These are phyloP conservation scores for Incurvaria masculella DNA, from an alignment of 2,888 invertebrate species.

Conservation along the genomic window DNA sequence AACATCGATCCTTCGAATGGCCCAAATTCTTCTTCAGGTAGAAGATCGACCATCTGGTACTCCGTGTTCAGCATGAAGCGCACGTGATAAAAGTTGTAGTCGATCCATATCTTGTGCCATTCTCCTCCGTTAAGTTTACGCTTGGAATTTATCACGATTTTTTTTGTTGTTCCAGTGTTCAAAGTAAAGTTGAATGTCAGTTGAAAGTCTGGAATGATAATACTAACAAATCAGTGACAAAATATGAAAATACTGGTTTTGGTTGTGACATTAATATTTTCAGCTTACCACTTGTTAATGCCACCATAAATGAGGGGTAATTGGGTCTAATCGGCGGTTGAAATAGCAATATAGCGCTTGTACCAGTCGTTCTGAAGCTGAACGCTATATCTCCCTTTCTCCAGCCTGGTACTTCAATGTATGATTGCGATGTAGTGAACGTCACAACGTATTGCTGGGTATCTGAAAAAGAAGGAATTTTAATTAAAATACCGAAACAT, in stretches of 20 bases:
- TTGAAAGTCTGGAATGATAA: conserved; percentile 63
- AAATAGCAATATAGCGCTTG: conserved; percentile 83
- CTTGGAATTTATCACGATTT: conserved; percentile 78
- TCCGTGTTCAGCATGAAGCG: conserved; percentile 91
- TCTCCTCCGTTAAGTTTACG: conserved; percentile 85
- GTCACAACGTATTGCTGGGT: conserved; percentile 92
- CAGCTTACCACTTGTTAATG: conserved; percentile 71
- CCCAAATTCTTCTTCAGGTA: conserved; percentile 84
- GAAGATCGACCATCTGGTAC: conserved; percentile 81
- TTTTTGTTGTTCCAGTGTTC: conserved; percentile 78
- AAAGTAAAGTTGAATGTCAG: conserved; percentile 87
- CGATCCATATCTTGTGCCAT: conserved; percentile 96
- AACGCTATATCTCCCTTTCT: conserved; percentile 89
- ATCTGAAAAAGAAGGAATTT: conserved; percentile 54
- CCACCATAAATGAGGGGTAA: conserved; percentile 90
- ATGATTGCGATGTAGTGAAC: conserved; percentile 89
- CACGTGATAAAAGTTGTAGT: conserved; percentile 91
- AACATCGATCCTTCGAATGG: conserved; percentile 93
- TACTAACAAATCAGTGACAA: neutral
- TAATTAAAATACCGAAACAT: too few species aligned
- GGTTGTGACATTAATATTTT: too few species aligned
- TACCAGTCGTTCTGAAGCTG: conserved; percentile 89
- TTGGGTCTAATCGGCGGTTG: conserved; percentile 87
- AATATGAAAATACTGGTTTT: too few species aligned
- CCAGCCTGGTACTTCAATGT: conserved; percentile 93